Evolutionary conservation across 2,888 invertebrate genomes (phyloP).

Genomic region (Megamerina dolium): DNA sequence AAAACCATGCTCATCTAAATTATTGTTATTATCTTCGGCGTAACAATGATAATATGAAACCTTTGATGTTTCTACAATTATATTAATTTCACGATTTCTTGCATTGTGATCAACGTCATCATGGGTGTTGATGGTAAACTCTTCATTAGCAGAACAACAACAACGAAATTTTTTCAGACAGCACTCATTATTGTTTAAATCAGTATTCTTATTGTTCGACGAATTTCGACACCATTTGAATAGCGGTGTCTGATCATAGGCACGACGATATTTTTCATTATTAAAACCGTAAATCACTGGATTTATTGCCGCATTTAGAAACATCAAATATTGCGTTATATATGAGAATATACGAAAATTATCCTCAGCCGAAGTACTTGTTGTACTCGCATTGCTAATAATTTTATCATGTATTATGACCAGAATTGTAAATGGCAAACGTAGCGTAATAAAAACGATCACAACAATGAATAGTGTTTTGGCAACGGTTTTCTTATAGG

Average conservation of each 20-base stretch:
- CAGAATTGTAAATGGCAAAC: slow-evolving; percentile 68
- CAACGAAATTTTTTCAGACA: no score
- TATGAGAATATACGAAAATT: slow-evolving; percentile 61
- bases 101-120: no score
- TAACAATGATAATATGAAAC: no score
- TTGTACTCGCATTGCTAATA: slow-evolving; percentile 22
- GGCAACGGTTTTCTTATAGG: slow-evolving; percentile 63
- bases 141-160: no score
- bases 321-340: slow-evolving; percentile 62
- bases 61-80: no score
- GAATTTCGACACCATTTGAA: slow-evolving; percentile 26
- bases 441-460: slow-evolving; percentile 60
- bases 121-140: no score
- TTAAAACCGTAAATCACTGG: slow-evolving; percentile 73
- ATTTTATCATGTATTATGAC: slow-evolving; percentile 56
- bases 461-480: slow-evolving; percentile 66
- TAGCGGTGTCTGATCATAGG: slow-evolving; percentile 58
- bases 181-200: no score
- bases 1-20: no score
- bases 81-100: no score
- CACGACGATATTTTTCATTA: slow-evolving; percentile 63
- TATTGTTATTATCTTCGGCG: no score
- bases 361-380: slow-evolving; percentile 42
- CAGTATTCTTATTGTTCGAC: no score
- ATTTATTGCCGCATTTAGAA: slow-evolving; percentile 67